phyloP scores from a whole-genome alignment of 1,140 invertebrate species.

The Heliconius hewitsoni region DNA sequence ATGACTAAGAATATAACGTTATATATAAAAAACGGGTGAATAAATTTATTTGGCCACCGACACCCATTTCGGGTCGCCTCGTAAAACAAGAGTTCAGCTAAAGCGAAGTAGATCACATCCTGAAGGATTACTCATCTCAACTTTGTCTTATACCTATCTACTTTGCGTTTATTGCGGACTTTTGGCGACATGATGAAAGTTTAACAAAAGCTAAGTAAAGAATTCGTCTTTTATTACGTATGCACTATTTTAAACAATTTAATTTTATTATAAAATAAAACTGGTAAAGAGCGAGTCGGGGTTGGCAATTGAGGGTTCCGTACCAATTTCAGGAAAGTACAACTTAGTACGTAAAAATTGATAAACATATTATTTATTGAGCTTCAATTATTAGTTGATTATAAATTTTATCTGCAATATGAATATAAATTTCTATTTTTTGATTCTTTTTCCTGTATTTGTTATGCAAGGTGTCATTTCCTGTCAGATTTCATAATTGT shows the following conservation, averaged over 20 bases:
- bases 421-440: not conserved
- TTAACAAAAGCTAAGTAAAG: not conserved
- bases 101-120: slow-evolving; percentile 9
- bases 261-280: not conserved
- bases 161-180: not conserved
- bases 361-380: too few species aligned
- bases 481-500: too few species aligned
- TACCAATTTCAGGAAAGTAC: too few species aligned
- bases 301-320: too few species aligned
- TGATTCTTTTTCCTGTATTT: too few species aligned
- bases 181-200: not conserved
- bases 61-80: slow-evolving; percentile 6
- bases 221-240: not conserved
- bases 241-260: too few species aligned
- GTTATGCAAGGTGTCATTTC: too few species aligned
- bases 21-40: not conserved
- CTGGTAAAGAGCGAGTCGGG: too few species aligned
- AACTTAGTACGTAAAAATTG: too few species aligned
- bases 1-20: not conserved
- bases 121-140: slow-evolving; percentile 1
- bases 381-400: too few species aligned
- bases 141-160: not conserved
- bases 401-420: not conserved
- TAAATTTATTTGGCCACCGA: slow-evolving; percentile 1
- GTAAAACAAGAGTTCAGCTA: slow-evolving; percentile 10